Percentiles rank a stretch among this genome's conserved stretches.
Evolutionary conservation across 2,888 invertebrate species (phyloP).

Genomic region (Gasteruption jaculator): DNA sequence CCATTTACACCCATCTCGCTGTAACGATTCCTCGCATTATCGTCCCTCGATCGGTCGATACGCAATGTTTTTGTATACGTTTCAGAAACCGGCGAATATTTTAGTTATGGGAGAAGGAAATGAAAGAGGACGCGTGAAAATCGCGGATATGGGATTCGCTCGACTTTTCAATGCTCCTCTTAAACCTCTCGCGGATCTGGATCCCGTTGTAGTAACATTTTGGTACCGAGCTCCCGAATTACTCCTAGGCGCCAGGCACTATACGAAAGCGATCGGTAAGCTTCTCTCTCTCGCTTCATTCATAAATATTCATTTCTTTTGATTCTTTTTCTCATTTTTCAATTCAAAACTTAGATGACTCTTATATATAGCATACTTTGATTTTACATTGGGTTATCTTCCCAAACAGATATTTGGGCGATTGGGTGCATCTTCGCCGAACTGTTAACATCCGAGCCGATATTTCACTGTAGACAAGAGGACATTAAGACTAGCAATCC

Average conservation of each 20-base stretch:
- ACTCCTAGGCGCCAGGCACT: conserved; percentile 90
- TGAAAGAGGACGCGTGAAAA: conserved; percentile 94
- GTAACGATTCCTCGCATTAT: too few species aligned
- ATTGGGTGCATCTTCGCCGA: conserved; percentile 99
- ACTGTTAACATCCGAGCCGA: conserved; percentile 96
- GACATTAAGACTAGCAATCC: conserved; percentile 99
- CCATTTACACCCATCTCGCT: too few species aligned
- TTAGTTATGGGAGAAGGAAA: conserved; percentile 98
- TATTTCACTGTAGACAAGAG: conserved; percentile 98
- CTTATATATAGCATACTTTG: background rate
- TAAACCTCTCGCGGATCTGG: conserved; percentile 95
- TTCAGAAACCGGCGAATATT: conserved; percentile 96
- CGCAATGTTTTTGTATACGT: conserved; percentile 20
- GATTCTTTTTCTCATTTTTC: conserved; percentile 3
- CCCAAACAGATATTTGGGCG: conserved; percentile 86
- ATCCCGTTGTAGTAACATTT: conserved; percentile 99
- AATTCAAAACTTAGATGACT: too few species aligned
- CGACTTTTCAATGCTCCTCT: conserved; percentile 95
- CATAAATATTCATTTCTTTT: background rate
- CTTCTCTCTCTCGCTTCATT: conserved; percentile 3
- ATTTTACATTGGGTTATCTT: conserved; percentile 2
- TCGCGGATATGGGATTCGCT: conserved; percentile 99
- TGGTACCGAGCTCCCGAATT: conserved; percentile 99
- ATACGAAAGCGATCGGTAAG: conserved; percentile 93
- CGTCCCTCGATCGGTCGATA: too few species aligned